phyloP scores from a whole-genome alignment of 2,888 invertebrate species.

The Exocentrus adspersus region DNA sequence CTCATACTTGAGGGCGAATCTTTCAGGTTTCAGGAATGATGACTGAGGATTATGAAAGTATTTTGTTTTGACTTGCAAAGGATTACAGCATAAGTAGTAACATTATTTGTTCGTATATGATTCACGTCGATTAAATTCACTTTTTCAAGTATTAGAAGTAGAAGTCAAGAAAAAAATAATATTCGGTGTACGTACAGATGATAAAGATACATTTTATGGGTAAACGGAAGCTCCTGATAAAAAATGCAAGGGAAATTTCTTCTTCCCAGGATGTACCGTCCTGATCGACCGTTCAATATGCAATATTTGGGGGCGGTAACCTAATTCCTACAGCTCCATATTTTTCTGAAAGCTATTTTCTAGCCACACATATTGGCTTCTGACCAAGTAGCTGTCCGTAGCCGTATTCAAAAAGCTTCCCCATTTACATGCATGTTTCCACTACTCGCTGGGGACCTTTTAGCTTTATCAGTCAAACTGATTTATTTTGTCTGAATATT shows the following conservation, averaged over 20 bases:
- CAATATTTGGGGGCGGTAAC: conserved; percentile 59
- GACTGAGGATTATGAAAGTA: not conserved
- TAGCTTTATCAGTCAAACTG: conserved; percentile 35
- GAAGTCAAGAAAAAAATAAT: too few relatives aligned
- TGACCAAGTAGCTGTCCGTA: conserved; percentile 49
- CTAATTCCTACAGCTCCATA: conserved; percentile 59
- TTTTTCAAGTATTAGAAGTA: too few relatives aligned
- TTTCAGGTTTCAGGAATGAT: not conserved
- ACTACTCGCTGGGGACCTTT: conserved; percentile 36
- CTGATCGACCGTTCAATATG: conserved; percentile 48
- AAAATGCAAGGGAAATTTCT: too few relatives aligned
- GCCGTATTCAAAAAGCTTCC: conserved; percentile 54
- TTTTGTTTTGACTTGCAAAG: too few relatives aligned
- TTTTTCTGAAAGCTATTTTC: conserved; percentile 62
- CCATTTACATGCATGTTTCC: conserved; percentile 43
- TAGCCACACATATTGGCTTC: conserved; percentile 60
- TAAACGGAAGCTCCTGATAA: not conserved
- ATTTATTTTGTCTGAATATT: conserved; percentile 33
- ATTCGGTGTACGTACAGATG: too few relatives aligned
- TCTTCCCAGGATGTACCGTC: conserved; percentile 2
- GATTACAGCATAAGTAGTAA: too few relatives aligned
- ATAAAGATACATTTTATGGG: too few relatives aligned
- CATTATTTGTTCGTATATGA: too few relatives aligned
- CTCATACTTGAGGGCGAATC: not conserved
- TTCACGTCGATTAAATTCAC: too few relatives aligned